Base-by-base conservation (phyloP, 64 coral and sea anemone species). In the Porites lutea region DNA sequence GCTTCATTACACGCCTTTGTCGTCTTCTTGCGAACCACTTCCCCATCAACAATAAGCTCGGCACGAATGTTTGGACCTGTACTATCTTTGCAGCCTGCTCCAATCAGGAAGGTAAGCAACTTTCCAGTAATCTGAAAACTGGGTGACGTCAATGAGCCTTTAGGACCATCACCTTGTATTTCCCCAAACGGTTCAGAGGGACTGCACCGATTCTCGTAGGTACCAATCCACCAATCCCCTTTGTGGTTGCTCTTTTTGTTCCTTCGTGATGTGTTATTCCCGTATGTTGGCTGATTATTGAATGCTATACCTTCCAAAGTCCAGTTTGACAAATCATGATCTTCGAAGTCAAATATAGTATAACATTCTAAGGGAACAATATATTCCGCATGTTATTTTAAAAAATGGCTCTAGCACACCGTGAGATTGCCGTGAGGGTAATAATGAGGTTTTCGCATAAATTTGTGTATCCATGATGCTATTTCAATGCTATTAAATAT, bases 181-280 rank as follows among this genome's bases (percentile, higher is more conserved):
- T 3, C 3, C 11, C 86, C 72, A 45, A 71, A 55, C 54, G 52
- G 50, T 3, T 88, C 13, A 88, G 68, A 88, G 16, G 82, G 82
- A 86, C 82, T 86, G 61, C 65, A 18, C 18, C 82, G 82, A 69
- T 71, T 52, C 48, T 86, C 82, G 3, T 1, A 48, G 15, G 13
- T n/a, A 21, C 82, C 82, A 52, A 86, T 86, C 60, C 64, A 86
- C 82, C 64, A 86, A 43, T 86, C n/a, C 27, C 82, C 82, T 49
- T 52, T 65, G 44, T 67, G 61, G 16, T 16, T 15, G 5, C 37
- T 47, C 8, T 37, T 37, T 0, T 15, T 4, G 27, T 48, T 52
- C 22, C 82, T 47, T 5, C 65, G 65, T 69, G 54, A 9, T 57
- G 54, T 7, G 54, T 57, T 57, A 57, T 57, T 12, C 54, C 54